Base-by-base conservation (phyloP, 2,797 vertebrate genomes). In the Eulemur albifrons region DNA sequence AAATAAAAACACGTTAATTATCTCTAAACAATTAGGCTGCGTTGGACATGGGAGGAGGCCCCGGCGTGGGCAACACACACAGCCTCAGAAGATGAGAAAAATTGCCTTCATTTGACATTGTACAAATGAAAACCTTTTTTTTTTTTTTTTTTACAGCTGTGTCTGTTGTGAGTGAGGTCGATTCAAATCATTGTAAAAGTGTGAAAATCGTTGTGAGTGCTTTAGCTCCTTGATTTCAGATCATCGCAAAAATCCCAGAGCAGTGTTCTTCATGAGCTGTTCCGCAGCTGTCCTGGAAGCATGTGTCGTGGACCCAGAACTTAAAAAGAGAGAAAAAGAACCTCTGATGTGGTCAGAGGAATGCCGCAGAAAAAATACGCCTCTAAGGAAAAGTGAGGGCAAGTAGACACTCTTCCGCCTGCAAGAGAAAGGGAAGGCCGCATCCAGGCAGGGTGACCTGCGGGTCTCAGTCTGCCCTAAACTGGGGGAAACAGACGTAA, bases 1-100 rank as follows among this genome's bases (percentile, higher is more conserved):
- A 95, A 96, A 86, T 85, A 83, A 95, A 93, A 96, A 75, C 87
- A 63, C 13, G 30, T 92, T 96, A 88, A 94, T 95, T 95, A 97
- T 93, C 92, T 93, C 81, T 93, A 85, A 94, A 96, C 76, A 82
- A 88, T 92, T 79, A 93, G 54, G 21, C 61, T 0, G 4, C 32
- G 0, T 88, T 94, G 5, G 15, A 45, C 43, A 80, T 14, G 48
- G 83, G 65, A 67, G 65, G 57, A 10, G 63, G 79, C 40, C 79
- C 77, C 57, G 11, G 3, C 23, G 52, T 30, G 40, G 23, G 7
- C 35, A 13, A 67, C 5, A 65, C 57, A 57, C 5, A 35, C 17
- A 57, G 43, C 63, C 35, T 65, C 57, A 21, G 65, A 91, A 79
- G 91, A 73, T 30, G 52, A 92, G 52, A 35, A 72, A 70, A 91